Conservation (phyloP, 2,888 invertebrate genomes). For the Mimachlamys varia region DNA sequence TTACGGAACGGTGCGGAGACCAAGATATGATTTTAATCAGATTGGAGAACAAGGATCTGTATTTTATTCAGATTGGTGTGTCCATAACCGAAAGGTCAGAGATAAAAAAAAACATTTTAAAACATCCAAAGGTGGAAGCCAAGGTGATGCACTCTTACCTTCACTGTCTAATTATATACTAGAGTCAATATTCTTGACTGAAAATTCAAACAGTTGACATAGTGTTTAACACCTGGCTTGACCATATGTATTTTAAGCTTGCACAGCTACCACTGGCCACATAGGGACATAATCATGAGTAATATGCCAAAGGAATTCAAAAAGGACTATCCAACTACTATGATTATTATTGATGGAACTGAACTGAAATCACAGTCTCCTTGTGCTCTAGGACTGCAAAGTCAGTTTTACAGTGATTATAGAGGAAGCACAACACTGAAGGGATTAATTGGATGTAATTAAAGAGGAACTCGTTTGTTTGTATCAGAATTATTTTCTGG, state of each 20-base stretch:
- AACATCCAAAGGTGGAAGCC: too few species aligned
- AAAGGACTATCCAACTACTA: slow-evolving; percentile 54
- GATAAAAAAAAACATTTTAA: too few species aligned
- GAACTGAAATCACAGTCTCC: slow-evolving; percentile 52
- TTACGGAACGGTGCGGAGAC: too few species aligned
- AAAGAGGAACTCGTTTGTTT: slow-evolving; percentile 52
- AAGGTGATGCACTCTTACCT: too few species aligned
- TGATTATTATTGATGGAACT: slow-evolving; percentile 57
- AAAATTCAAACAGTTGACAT: slow-evolving; percentile 49
- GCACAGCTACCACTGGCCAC: slow-evolving; percentile 54
- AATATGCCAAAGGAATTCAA: slow-evolving; percentile 55
- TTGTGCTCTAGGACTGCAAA: slow-evolving; percentile 49
- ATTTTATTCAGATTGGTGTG: too few species aligned
- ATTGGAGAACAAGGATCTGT: too few species aligned
- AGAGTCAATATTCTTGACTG: too few species aligned
- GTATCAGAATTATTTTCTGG: slow-evolving; percentile 51
- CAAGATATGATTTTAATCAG: too few species aligned
- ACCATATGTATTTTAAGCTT: slow-evolving; percentile 54
- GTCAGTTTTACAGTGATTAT: slow-evolving; percentile 58
- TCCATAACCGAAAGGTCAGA: too few species aligned
- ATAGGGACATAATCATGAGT: slow-evolving; percentile 46
- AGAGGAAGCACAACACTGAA: slow-evolving; percentile 56
- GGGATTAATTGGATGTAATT: slow-evolving; percentile 52
- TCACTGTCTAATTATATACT: too few species aligned
- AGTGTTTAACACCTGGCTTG: slow-evolving; percentile 52